phyloP scores from a whole-genome alignment of 2,888 invertebrate genomes.

The Mythimna loreyi region DNA sequence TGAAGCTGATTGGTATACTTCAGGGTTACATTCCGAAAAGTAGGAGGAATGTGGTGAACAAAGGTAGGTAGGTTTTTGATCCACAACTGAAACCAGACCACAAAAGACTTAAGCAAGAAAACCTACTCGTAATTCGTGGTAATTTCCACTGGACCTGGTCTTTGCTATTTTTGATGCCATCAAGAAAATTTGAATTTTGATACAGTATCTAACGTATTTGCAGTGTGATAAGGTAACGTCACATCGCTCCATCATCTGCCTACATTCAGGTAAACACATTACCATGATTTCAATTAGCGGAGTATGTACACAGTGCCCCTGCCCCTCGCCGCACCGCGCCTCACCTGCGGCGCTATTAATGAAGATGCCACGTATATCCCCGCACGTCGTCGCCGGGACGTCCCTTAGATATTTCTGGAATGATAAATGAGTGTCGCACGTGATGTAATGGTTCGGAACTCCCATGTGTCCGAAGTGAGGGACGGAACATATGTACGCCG shows the following conservation, averaged over 20 bases:
- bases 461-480: slow-evolving; percentile 69
- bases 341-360: slow-evolving; percentile 71
- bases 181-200: slow-evolving; percentile 14
- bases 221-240: slow-evolving; percentile 28
- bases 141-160: too few species aligned
- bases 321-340: slow-evolving; percentile 18
- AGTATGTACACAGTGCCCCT: slow-evolving; percentile 59
- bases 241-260: slow-evolving; percentile 56
- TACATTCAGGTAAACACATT: slow-evolving; percentile 62
- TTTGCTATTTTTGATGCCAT: background rate
- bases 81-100: background rate
- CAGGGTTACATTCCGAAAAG: too few species aligned
- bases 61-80: too few species aligned
- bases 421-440: slow-evolving; percentile 81
- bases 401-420: slow-evolving; percentile 77
- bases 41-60: too few species aligned
- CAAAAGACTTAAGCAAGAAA: background rate
- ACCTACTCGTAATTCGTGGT: background rate
- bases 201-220: slow-evolving; percentile 15
- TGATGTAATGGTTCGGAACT: slow-evolving; percentile 74
- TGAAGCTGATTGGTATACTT: too few species aligned
- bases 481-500: slow-evolving; percentile 59
- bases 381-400: slow-evolving; percentile 67
- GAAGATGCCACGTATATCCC: slow-evolving; percentile 70
- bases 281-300: slow-evolving; percentile 71